phyloP scores from a whole-genome alignment of 1,140 invertebrate genomes.

The Euwallacea similis region DNA sequence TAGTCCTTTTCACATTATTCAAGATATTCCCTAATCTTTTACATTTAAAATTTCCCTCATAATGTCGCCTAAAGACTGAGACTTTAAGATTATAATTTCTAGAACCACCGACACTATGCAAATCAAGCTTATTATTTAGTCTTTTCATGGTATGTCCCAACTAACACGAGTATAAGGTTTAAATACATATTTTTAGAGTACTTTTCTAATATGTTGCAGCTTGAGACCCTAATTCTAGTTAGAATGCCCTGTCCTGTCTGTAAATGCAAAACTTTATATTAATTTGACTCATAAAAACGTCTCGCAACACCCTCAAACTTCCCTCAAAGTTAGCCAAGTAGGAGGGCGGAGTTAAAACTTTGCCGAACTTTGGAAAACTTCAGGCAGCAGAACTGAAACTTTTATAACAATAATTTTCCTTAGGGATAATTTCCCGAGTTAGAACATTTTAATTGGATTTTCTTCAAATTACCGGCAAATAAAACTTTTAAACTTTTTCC shows the following conservation, averaged over 20 bases:
- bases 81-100: too few species aligned
- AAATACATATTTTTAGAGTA: too few species aligned
- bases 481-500: slow-evolving; percentile 39
- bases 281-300: slow-evolving; percentile 25
- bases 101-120: too few species aligned
- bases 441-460: slow-evolving; percentile 43
- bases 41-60: too few species aligned
- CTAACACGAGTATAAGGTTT: too few species aligned
- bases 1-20: too few species aligned
- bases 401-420: slow-evolving; percentile 43
- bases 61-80: too few species aligned
- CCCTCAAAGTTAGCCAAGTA: slow-evolving; percentile 15
- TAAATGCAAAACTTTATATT: slow-evolving; percentile 30
- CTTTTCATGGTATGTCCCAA: too few species aligned
- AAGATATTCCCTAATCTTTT: too few species aligned
- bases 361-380: slow-evolving; percentile 30
- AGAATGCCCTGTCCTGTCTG: slow-evolving; percentile 6
- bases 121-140: too few species aligned
- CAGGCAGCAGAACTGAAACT: slow-evolving; percentile 33
- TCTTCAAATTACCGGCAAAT: slow-evolving; percentile 37
- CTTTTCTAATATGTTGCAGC: too few species aligned
- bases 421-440: slow-evolving; percentile 40
- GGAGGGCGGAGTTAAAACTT: slow-evolving; percentile 26
- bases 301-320: slow-evolving; percentile 16
- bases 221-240: slow-evolving; percentile 5